Evolutionary conservation across 2,888 invertebrate genomes (phyloP), one percentile per base, ranked within the genome.

Genomic region (Ophion slaviceki): DNA sequence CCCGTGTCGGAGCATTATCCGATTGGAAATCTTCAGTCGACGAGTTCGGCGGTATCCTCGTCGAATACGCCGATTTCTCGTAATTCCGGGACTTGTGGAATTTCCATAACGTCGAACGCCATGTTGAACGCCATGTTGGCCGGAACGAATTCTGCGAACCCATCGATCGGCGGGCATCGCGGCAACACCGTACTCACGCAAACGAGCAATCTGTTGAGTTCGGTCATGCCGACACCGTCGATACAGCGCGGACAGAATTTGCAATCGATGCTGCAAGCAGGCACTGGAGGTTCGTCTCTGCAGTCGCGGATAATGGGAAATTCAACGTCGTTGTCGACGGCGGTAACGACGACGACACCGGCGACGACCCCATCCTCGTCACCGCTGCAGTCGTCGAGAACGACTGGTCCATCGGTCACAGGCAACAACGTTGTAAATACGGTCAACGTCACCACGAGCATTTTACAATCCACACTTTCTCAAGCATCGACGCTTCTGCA

Each of bases 1-100:
- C 28, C 95, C 94, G 20, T 94, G 66, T 94, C 95, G 4, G 95
- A 95, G 45, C 89, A 95, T 53, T 83, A 79, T 92, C 94, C 91
- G 66, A 87, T 92, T 1, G 90, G 92, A 84, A 94, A 75, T 80
- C 61, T 72, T 94, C 84, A 94, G 95, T 53, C 88, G 91, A 80
- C 47, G 89, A 89, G n/a, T 24, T 20, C 74, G 6, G 20, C 32
- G 32, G 61, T 70, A 36, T 72, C 90, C 24, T 86, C 91, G 11
- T 80, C 88, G 32, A 84, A 89, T 17, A 88, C 76, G 28, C 32
- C 61, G 76, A 68, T 81, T 32, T 47, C 81, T 0, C 75, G 81
- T 32, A 75, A 67, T 70, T 47, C 75, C 53, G 81, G 82, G 0
- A 89, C 86, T 81, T 87, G 89, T 0, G 90, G 89, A 2, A 91